These are phyloP conservation scores for Zeuzera pyrina DNA, from an alignment of 2,888 invertebrate genomes.

Conservation along the genomic window DNA sequence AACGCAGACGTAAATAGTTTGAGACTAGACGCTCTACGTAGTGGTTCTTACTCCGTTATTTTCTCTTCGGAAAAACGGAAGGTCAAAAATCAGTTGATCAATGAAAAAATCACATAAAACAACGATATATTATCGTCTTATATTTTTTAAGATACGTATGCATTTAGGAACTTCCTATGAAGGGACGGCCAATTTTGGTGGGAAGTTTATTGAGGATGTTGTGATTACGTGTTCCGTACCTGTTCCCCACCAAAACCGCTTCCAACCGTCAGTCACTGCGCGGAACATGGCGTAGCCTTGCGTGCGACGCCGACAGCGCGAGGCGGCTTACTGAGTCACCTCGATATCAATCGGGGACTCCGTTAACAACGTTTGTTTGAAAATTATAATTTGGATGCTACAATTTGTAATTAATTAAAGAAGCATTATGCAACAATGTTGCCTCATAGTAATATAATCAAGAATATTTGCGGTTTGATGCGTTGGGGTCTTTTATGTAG, in stretches of 20 bases:
- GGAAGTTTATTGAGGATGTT: conserved; percentile 45
- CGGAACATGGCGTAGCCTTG: conserved; percentile 57
- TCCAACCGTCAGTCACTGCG: conserved; percentile 60
- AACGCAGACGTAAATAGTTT: conserved; percentile 57
- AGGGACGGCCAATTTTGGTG: too few species aligned
- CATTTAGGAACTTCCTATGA: too few species aligned
- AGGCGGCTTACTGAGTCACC: conserved; percentile 48
- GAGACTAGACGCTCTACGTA: conserved; percentile 24
- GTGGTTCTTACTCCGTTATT: conserved; percentile 12
- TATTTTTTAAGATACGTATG: too few species aligned
- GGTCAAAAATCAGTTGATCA: neutral
- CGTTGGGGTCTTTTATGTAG: conserved; percentile 26
- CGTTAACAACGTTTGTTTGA: conserved; percentile 24
- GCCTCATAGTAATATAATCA: neutral
- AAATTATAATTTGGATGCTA: conserved; percentile 19
- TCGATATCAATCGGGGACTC: conserved; percentile 21
- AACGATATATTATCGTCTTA: too few species aligned
- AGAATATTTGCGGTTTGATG: conserved; percentile 18
- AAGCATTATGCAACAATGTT: neutral
- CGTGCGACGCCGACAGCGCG: conserved; percentile 54
- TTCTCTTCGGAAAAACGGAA: conserved; percentile 3
- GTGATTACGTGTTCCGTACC: conserved; percentile 59
- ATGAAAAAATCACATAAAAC: neutral
- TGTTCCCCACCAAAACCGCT: conserved; percentile 69
- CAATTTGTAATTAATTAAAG: neutral